Conservation (phyloP, 2,113 vertebrate species). For the Forbesichthys agassizii region DNA sequence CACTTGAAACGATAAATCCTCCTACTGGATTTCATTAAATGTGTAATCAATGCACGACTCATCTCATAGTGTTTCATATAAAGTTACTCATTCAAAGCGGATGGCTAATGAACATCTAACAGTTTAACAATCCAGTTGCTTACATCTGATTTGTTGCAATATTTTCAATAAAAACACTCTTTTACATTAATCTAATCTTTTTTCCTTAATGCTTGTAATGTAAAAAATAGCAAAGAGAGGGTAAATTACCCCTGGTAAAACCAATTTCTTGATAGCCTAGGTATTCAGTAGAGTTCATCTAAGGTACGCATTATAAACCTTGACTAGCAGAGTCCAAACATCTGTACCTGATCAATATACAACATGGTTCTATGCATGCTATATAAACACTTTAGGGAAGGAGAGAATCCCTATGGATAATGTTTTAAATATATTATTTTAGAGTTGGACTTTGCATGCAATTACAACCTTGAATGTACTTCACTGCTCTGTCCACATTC, state of each 20-base stretch:
- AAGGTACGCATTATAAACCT: background rate
- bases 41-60: conserved; percentile 56
- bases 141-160: conserved; percentile 12
- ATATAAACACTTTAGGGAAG: conserved; percentile 18
- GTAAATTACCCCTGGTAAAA: conserved; percentile 1
- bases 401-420: conserved; percentile 24
- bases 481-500: conserved; percentile 18
- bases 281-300: conserved; percentile 9
- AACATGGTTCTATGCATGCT: background rate
- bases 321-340: background rate
- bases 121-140: conserved; percentile 32
- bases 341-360: background rate
- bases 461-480: conserved; percentile 36
- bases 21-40: conserved; percentile 53
- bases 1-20: conserved; percentile 34
- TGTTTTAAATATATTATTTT: conserved; percentile 53
- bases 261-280: background rate
- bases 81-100: conserved; percentile 40
- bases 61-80: conserved; percentile 44
- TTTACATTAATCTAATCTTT: conserved; percentile 2
- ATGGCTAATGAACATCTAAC: conserved; percentile 43
- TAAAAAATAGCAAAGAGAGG: conserved; percentile 1
- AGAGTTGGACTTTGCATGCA: conserved; percentile 39
- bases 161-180: conserved; percentile 9
- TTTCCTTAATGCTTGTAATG: conserved; percentile 6